Evolutionary conservation across 2,113 vertebrate genomes (phyloP).

Genomic region (Platycercus adscitus): DNA sequence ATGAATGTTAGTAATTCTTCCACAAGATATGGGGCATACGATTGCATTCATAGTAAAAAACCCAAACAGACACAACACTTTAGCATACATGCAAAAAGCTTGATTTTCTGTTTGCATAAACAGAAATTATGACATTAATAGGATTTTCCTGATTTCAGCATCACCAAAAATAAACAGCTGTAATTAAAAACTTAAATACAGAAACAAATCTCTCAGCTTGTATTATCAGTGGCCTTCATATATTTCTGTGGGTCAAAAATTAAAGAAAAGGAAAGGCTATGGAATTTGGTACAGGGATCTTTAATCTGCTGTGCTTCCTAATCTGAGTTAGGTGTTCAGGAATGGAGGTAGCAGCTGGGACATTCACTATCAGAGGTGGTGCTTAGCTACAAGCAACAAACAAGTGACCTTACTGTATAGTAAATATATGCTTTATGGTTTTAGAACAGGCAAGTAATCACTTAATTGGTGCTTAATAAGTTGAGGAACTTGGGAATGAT

Average conservation of each 20-base stretch:
- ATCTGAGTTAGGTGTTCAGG: not conserved
- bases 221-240: not conserved
- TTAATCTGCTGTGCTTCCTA: not conserved
- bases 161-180: not conserved
- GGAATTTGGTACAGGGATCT: accelerated
- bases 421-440: not conserved
- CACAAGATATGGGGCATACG: not conserved
- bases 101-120: not conserved
- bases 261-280: not conserved
- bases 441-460: not conserved
- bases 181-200: not conserved
- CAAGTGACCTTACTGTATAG: not conserved
- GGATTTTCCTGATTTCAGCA: not conserved
- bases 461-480: not conserved
- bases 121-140: not conserved
- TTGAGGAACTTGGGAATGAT: not conserved
- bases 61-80: accelerated
- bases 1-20: not conserved
- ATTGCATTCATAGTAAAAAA: not conserved
- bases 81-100: not conserved
- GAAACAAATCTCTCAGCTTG: not conserved
- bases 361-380: not conserved
- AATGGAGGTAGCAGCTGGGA: not conserved
- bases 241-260: not conserved
- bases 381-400: not conserved